Evolutionary conservation across 64 coral and sea anemone species (phyloP).

Genomic region (Platygyra sinensis): DNA sequence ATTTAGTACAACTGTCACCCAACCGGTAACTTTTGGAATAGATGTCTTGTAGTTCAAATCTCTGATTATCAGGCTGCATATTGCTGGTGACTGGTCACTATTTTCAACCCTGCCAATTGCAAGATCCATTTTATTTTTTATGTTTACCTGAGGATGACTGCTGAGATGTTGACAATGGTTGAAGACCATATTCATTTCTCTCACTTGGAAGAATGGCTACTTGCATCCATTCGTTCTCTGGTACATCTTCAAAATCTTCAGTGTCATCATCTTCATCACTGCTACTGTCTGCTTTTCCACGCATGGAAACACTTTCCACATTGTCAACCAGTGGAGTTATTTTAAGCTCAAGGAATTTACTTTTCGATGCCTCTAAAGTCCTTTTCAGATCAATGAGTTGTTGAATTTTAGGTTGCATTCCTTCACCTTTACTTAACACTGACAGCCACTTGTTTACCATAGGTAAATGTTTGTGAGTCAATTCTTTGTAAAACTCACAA

Average conservation of each 20-base stretch:
- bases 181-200: conserved; percentile 65
- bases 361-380: conserved; percentile 59
- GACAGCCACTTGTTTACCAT: conserved; percentile 86
- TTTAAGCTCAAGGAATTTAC: conserved; percentile 82
- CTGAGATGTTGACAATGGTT: not conserved
- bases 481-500: conserved; percentile 83
- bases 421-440: conserved; percentile 78
- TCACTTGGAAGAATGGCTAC: conserved; percentile 43
- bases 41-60: too few relatives aligned
- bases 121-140: not conserved
- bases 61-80: too few relatives aligned
- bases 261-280: conserved; percentile 50
- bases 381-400: conserved; percentile 91
- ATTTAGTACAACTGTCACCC: too few relatives aligned
- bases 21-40: too few relatives aligned
- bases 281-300: not conserved
- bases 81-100: too few relatives aligned
- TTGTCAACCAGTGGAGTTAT: conserved; percentile 46
- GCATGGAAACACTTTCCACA: not conserved
- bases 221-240: conserved; percentile 90
- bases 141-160: not conserved
- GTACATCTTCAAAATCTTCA: conserved; percentile 89
- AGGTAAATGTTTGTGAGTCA: conserved; percentile 82
- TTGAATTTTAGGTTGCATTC: conserved; percentile 67
- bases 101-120: not conserved